phyloP scores from a whole-genome alignment of 2,888 invertebrate species.

The Rosalia funebris region DNA sequence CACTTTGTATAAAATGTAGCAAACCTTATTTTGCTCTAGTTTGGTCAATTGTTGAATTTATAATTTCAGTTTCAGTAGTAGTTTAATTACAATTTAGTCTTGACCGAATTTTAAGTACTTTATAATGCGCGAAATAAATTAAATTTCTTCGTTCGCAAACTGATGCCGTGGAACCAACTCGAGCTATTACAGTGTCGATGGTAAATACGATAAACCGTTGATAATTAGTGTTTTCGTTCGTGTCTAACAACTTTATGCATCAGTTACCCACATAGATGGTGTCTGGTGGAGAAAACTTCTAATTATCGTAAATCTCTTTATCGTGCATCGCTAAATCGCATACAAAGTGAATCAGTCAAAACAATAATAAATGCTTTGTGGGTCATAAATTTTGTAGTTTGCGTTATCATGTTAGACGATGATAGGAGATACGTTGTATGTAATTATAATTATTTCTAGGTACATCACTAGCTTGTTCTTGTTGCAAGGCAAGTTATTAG shows the following conservation, averaged over 20 bases:
- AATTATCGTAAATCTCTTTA: constrained; percentile 5
- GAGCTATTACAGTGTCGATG: not conserved
- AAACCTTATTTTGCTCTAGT: too few relatives aligned
- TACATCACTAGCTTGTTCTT: not conserved
- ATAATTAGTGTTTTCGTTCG: constrained; percentile 11
- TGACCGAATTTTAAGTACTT: too few relatives aligned
- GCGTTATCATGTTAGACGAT: not conserved
- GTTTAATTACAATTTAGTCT: too few relatives aligned
- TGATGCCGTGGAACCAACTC: not conserved
- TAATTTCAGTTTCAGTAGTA: too few relatives aligned
- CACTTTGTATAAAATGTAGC: too few relatives aligned
- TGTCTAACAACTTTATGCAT: constrained; percentile 9
- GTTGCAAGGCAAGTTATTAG: not conserved
- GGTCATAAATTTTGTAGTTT: constrained; percentile 6
- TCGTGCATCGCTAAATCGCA: not conserved
- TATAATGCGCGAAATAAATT: too few relatives aligned
- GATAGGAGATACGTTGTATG: not conserved
- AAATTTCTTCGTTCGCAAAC: not conserved
- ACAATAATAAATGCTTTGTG: constrained; percentile 1
- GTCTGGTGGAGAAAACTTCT: constrained; percentile 15
- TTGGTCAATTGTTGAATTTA: too few relatives aligned
- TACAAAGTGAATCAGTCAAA: not conserved
- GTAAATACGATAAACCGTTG: not conserved
- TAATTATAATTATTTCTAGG: not conserved
- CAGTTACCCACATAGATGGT: constrained; percentile 9